Evolutionary conservation across 2,113 vertebrate species (phyloP), one percentile per base, ranked within the genome.

Genomic region (Dryoscopus gambensis): DNA sequence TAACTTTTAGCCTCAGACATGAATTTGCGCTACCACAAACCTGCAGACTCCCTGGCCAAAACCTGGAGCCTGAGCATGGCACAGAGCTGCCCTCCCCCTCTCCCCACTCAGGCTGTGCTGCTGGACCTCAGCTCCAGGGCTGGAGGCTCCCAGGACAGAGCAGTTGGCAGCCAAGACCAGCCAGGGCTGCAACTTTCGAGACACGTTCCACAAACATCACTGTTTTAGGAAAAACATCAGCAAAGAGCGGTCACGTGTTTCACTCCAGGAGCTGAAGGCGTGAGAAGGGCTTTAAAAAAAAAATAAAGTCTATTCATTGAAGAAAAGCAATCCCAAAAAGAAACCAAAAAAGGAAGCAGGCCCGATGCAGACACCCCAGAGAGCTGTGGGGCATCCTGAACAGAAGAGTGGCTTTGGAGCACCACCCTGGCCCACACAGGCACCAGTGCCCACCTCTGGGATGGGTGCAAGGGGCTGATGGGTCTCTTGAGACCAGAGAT

Each of bases 181-280:
- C 19, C 33, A 84, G 71, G 47, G 79, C 60, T 92, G 75, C 85
- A 95, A 91, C 90, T 95, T 94, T 90, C 4, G 13, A 90, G 76
- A 81, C 79, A 88, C 9, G 0, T 75, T 93, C 75, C 39, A 40
- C 90, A 91, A 96, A 94, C 95, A 96, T 95, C 93, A 64, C 95
- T 96, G 71, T 96, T 95, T 96, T 96, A 94, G 93, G 95, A 96
- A 97, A 95, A 97, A 90, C 79, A 88, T 63, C 71, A 71, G 90
- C 83, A 88, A 95, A 35, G 85, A 56, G 59, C 1, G 0, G 60
- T 94, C 91, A 96, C 8, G 4, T 93, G 96, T 39, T 70, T 47
- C 95, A 27, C 90, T 86, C 88, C 76, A 63, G 87, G 95, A 92
- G 92, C 76, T 75, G 90, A 90, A 95, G 92, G 93, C 82, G 6